Percentiles rank a stretch among this genome's conserved stretches.
Conservation (phyloP, 2,113 vertebrate species). For the Dryoscopus gambensis region DNA sequence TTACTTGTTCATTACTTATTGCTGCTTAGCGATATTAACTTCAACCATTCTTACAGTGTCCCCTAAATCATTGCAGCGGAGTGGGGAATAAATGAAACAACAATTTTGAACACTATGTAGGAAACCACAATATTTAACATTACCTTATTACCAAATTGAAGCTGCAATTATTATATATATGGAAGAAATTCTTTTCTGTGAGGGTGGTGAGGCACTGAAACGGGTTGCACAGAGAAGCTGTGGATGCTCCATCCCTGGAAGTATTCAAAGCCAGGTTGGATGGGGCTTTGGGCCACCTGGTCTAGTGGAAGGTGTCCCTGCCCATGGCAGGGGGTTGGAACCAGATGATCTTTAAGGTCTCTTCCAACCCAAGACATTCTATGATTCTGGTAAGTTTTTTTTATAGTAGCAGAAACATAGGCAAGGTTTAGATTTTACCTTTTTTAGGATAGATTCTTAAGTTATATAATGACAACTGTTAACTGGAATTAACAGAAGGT, state of each 20-base stretch:
- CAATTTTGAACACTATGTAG: neutral
- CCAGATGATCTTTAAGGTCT: neutral
- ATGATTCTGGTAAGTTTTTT: neutral
- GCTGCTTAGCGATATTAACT: neutral
- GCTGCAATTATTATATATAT: neutral
- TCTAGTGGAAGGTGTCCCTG: neutral
- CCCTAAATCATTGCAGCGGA: neutral
- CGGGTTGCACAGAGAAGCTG: neutral
- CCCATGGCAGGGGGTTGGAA: neutral
- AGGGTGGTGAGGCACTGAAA: neutral
- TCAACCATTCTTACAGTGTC: neutral
- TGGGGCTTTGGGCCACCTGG: neutral
- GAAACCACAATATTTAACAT: neutral
- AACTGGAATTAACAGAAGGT: neutral
- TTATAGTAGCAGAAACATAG: neutral
- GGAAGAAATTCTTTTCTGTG: neutral
- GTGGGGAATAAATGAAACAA: neutral
- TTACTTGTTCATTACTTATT: neutral
- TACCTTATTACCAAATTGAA: neutral
- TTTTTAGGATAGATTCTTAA: neutral
- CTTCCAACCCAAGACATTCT: neutral
- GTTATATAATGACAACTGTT: neutral
- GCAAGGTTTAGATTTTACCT: neutral
- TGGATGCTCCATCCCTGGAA: neutral
- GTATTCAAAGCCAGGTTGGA: neutral